Base-by-base conservation (phyloP, 1,140 invertebrate species). In the Trinorchestia longiramus region DNA sequence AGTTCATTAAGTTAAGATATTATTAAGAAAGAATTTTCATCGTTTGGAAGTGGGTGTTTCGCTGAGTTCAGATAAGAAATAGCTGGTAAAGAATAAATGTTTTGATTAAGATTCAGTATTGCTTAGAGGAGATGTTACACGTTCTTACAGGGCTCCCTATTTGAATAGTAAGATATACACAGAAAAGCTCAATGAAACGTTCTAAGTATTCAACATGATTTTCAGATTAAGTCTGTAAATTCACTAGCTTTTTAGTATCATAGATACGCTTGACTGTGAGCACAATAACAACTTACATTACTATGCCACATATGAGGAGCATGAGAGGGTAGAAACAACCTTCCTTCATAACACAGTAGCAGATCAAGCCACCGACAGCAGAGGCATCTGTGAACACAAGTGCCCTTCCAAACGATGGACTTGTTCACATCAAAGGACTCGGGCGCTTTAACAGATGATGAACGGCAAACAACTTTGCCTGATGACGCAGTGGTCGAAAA, bases 391-490 rank as follows among this genome's bases (percentile, higher is more conserved):
- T 77, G 62, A 77, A 77, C 62, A 77, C 62, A 77, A 77, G 62
- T 77, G 62, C 62, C 62, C 62, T 77, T 77, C 62, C 62, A 77
- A 77, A 94, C 92, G 92, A 45, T 45, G 92, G 92, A 94, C 41
- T 94, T 94, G 92, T 94, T 94, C 92, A 47, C 43, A 94, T 94
- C 92, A 94, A 94, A 94, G 92, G 41, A 45, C 43, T 3, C 44
- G 44, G 36, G 92, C 43, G 43, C 92, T 94, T 45, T 43, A 45
- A 43, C 44, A 94, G 92, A 94, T 94, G 92, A 94, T 94, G 92
- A 94, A 94, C 92, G 92, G 43, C 92, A 94, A 94, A 94, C 92
- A 94, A 44, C 44, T 94, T 91, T 40, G 92, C 43, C 44, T 47
- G 88, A 90, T 94, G 92, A 44, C 92, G 44, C 43, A 40, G 92